Conservation (phyloP, 2,113 vertebrate genomes). For the Oreocharis arfaki region DNA sequence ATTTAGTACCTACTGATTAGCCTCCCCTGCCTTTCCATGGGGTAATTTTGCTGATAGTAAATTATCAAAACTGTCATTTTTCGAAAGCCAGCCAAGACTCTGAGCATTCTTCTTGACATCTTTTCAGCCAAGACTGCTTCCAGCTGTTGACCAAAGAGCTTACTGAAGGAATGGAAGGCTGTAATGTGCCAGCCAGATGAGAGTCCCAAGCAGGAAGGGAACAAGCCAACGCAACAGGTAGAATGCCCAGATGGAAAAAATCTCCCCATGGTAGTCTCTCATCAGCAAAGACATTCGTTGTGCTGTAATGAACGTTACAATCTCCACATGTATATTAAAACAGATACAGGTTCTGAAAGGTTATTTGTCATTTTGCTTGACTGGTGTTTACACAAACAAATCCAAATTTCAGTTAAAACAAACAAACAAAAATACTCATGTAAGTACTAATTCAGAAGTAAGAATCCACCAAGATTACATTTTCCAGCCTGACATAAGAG, state of each 20-base stretch:
- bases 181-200: not conserved
- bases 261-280: not conserved
- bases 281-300: not conserved
- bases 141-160: conserved; percentile 7
- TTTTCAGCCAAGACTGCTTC: not conserved
- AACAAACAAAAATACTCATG: not conserved
- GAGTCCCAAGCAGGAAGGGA: not conserved
- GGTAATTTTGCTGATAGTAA: not conserved
- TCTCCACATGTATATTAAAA: conserved; percentile 26
- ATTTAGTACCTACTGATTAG: not conserved
- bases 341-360: not conserved
- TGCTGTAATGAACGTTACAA: not conserved
- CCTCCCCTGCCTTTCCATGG: not conserved
- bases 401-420: not conserved
- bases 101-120: not conserved
- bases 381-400: conserved; percentile 13
- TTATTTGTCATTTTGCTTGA: conserved; percentile 44
- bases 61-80: not conserved
- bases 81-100: not conserved
- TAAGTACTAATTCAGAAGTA: not conserved
- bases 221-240: conserved; percentile 8
- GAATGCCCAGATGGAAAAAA: not conserved
- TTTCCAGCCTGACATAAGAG: conserved; percentile 6
- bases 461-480: not conserved
- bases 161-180: not conserved